These are phyloP conservation scores for Malacoraja senta DNA, from an alignment of 2,797 vertebrate genomes.

Conservation along the genomic window DNA sequence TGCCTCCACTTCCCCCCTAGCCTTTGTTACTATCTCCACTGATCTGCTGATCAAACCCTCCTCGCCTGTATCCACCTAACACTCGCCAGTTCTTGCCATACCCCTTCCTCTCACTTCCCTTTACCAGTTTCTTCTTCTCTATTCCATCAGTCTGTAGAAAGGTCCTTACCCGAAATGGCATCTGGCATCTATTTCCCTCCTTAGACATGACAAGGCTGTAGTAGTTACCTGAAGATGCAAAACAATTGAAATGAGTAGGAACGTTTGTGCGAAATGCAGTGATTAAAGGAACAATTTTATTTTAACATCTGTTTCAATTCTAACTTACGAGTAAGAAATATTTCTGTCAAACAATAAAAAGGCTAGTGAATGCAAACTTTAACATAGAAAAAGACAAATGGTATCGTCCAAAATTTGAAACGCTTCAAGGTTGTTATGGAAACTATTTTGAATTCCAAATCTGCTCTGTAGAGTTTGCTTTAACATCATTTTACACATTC, in stretches of 20 bases:
- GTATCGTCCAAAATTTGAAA: background rate
- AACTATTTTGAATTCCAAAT: background rate
- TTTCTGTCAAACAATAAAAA: background rate
- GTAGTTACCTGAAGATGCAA: background rate
- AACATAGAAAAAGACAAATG: background rate
- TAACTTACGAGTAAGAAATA: background rate
- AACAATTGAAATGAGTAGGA: background rate
- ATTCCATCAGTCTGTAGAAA: no score
- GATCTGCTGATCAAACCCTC: no score
- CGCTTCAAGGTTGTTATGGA: background rate
- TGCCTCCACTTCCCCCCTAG: no score
- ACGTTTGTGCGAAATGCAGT: background rate
- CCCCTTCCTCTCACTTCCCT: no score
- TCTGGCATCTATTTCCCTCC: no score
- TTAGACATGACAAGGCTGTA: no score
- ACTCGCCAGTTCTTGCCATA: no score
- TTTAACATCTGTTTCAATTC: background rate
- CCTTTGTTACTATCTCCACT: no score
- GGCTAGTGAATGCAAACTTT: background rate
- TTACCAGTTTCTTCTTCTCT: no score
- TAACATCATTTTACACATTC: background rate
- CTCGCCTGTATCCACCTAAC: no score
- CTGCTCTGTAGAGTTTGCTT: background rate
- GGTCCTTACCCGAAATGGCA: no score
- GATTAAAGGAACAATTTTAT: background rate